Percentiles rank a stretch among this genome's conserved stretches.
Evolutionary conservation across 2,113 vertebrate species (phyloP).

Genomic region (Platichthys stellatus): DNA sequence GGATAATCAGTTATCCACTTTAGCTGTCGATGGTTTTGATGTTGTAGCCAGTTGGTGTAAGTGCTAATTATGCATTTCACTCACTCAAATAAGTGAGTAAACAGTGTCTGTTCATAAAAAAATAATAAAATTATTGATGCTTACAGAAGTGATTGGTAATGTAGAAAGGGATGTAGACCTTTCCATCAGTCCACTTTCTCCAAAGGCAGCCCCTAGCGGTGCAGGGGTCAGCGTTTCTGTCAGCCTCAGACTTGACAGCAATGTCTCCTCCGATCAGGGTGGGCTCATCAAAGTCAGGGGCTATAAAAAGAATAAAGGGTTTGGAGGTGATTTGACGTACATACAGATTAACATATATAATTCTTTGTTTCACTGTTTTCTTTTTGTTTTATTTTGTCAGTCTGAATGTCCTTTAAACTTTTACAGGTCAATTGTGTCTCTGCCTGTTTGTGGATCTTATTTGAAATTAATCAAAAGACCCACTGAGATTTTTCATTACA

Average conservation of each 20-base stretch:
- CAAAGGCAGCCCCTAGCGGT: constrained; percentile 66
- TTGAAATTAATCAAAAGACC: no score
- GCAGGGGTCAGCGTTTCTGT: constrained; percentile 76
- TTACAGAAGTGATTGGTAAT: constrained; percentile 71
- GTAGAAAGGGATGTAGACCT: constrained; percentile 73
- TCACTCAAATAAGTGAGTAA: not conserved
- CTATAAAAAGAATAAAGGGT: constrained; percentile 19
- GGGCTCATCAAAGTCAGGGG: constrained; percentile 54
- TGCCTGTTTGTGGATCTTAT: no score
- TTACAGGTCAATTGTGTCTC: no score
- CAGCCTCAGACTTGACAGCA: constrained; percentile 41
- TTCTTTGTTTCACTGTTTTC: not conserved
- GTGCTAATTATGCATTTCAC: not conserved
- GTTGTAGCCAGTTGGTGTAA: not conserved
- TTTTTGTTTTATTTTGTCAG: no score
- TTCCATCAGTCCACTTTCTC: constrained; percentile 62
- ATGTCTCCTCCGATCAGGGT: constrained; percentile 68
- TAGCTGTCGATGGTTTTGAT: not conserved
- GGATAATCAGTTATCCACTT: not conserved
- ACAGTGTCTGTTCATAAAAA: not conserved
- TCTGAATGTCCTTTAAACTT: no score
- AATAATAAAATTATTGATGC: not conserved
- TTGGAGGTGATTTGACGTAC: not conserved
- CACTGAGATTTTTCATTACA: no score
- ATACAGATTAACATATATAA: not conserved